Base-by-base conservation (phyloP, 2,888 invertebrate species). In the Dione juno region DNA sequence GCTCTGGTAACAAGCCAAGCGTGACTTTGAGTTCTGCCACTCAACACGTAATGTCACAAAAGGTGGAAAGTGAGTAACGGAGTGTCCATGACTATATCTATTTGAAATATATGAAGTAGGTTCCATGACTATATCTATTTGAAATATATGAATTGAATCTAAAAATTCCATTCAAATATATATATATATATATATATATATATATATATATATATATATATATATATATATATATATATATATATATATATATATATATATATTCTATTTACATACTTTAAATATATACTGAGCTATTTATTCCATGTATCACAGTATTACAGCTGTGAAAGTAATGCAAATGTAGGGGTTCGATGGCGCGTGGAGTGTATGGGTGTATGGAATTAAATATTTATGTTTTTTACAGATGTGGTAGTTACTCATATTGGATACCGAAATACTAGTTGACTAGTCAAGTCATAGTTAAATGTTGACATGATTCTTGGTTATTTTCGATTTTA, bases 281-380 rank as follows among this genome's bases (percentile, higher is more conserved):
- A 45, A 45, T 28, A 54, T 9, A 35, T 11, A 54, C n/a, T 54
- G 10, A n/a, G 14, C n/a, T 16, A 28, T 35, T 37, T 54, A 37
- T 54, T 14, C 7, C n/a, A 10, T 28, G 14, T n/a, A 28, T 9
- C 45, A 40, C 54, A 54, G 54, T 40, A 50, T 64, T 64, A 21
- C 64, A 54, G 66, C 41, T 28, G 53, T 66, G 41, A 54, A 66
- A 43, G 53, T 54, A 54, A 66, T 66, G 41, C 43, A 66, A 43
- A 43, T 45, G 35, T 43, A 66, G 43, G 66, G 35, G 54, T 14
- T 35, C 10, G 11, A 11, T 19, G 19, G 50, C 35, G 54, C 35
- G 8, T 35, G n/a, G 54, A 35, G n/a, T 35, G n/a, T 54, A 3
- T 35, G 9, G 9, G n/a, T 35, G n/a, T 54, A 3, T 35, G 9